These are phyloP conservation scores for Graphium colonna DNA, from an alignment of 2,888 invertebrate species.

Conservation along the genomic window DNA sequence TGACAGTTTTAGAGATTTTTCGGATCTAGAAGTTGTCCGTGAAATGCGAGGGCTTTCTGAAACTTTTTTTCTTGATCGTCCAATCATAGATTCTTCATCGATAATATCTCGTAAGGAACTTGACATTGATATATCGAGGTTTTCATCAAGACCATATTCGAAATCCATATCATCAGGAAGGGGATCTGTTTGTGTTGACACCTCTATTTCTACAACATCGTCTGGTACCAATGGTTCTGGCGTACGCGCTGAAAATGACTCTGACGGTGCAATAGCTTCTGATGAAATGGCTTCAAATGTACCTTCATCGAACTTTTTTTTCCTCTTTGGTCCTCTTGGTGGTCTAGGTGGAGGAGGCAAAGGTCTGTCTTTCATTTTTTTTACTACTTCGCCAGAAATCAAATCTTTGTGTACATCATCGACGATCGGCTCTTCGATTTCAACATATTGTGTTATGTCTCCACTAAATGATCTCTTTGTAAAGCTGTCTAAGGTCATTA, in stretches of 20 bases:
- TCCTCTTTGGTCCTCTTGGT: slow-evolving; percentile 81
- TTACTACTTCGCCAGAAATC: slow-evolving; percentile 87
- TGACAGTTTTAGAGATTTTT: slow-evolving; percentile 77
- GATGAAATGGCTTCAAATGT: slow-evolving; percentile 25
- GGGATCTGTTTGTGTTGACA: slow-evolving; percentile 92
- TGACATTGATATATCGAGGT: slow-evolving; percentile 68
- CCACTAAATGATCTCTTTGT: slow-evolving; percentile 59
- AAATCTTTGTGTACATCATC: slow-evolving; percentile 82
- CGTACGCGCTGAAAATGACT: slow-evolving; percentile 32
- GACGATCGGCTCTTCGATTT: slow-evolving; percentile 80
- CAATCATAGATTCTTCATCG: slow-evolving; percentile 77
- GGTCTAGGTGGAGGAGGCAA: slow-evolving; percentile 93
- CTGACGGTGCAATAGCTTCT: slow-evolving; percentile 33
- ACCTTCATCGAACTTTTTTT: slow-evolving; percentile 48
- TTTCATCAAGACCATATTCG: slow-evolving; percentile 78
- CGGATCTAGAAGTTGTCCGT: slow-evolving; percentile 77
- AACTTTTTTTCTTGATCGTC: slow-evolving; percentile 69
- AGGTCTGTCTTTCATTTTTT: slow-evolving; percentile 91
- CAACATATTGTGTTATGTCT: slow-evolving; percentile 80
- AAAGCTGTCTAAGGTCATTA: slow-evolving; percentile 75
- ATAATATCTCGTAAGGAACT: slow-evolving; percentile 68
- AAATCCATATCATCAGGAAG: slow-evolving; percentile 88
- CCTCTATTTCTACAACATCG: slow-evolving; percentile 83
- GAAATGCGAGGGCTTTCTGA: slow-evolving; percentile 71
- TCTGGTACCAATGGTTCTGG: slow-evolving; percentile 42